Evolutionary conservation across 2,113 vertebrate genomes (phyloP).

Genomic region (Anas platyrhynchos): DNA sequence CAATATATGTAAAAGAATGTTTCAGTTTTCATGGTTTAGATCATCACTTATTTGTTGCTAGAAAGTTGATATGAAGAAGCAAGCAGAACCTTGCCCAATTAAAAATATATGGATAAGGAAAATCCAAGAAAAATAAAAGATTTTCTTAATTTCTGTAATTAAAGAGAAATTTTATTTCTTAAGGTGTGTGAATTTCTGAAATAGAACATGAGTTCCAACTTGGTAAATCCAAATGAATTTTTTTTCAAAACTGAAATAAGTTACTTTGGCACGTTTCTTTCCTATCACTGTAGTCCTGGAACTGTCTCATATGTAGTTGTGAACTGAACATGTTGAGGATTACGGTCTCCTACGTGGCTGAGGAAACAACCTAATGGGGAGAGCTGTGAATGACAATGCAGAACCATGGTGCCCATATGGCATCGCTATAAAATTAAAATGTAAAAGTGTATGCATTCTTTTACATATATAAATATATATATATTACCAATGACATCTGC

Average conservation of each 20-base stretch:
- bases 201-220: not conserved
- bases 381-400: not conserved
- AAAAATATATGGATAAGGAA: not conserved
- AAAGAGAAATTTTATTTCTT: not conserved
- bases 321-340: not conserved
- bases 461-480: not conserved
- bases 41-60: not conserved
- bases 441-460: not conserved
- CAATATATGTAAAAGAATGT: not conserved
- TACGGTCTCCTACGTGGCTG: rapidly evolving
- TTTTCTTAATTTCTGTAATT: not conserved
- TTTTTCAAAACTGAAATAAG: not conserved
- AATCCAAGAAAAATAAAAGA: not conserved
- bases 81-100: not conserved
- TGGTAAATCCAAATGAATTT: not conserved
- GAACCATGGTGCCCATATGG: not conserved
- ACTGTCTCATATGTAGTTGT: not conserved
- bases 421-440: not conserved
- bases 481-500: not conserved
- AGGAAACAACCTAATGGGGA: not conserved
- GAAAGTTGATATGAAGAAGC: not conserved
- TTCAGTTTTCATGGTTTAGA: not conserved
- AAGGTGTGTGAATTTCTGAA: not conserved
- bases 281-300: not conserved
- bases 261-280: not conserved